Percentiles rank a stretch among this genome's conserved stretches.
Evolutionary conservation across 1,140 invertebrate genomes (phyloP).

Genomic region (Drosophila dunni): DNA sequence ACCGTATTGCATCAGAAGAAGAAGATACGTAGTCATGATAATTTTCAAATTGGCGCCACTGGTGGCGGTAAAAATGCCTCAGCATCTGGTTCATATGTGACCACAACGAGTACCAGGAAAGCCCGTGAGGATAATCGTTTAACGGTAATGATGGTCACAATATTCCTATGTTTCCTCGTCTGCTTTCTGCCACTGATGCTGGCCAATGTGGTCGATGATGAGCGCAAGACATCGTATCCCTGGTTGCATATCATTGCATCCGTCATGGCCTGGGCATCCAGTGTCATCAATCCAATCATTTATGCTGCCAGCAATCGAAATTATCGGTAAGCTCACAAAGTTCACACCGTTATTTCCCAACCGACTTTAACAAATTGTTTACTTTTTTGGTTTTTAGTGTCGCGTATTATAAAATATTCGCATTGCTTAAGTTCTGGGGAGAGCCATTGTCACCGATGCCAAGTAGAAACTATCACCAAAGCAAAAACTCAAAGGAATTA

Average conservation of each 20-base stretch:
- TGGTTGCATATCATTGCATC: slow-evolving; percentile 92
- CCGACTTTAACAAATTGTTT: background rate
- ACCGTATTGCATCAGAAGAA: slow-evolving; percentile 89
- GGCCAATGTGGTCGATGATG: slow-evolving; percentile 93
- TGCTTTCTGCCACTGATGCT: slow-evolving; percentile 95
- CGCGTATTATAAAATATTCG: slow-evolving; percentile 80
- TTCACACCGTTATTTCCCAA: background rate
- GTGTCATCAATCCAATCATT: slow-evolving; percentile 94
- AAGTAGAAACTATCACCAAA: slow-evolving; percentile 83
- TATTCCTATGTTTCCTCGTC: slow-evolving; percentile 93
- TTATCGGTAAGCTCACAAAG: slow-evolving; percentile 85
- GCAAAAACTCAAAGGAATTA: slow-evolving; percentile 81
- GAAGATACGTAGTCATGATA: slow-evolving; percentile 86
- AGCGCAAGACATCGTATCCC: slow-evolving; percentile 87
- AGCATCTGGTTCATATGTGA: slow-evolving; percentile 59
- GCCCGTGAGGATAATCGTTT: slow-evolving; percentile 90
- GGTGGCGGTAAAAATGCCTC: slow-evolving; percentile 51
- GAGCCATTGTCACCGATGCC: slow-evolving; percentile 80
- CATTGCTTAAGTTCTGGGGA: slow-evolving; percentile 81
- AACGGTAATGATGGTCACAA: slow-evolving; percentile 93
- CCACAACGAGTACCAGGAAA: slow-evolving; percentile 68
- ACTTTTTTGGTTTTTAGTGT: slow-evolving; percentile 50
- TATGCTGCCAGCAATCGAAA: slow-evolving; percentile 94
- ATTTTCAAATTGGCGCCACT: slow-evolving; percentile 63
- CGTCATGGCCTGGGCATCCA: slow-evolving; percentile 93